These are phyloP conservation scores for Brachypodius melanocephalos DNA, from an alignment of 2,113 vertebrate genomes.

Conservation along the genomic window DNA sequence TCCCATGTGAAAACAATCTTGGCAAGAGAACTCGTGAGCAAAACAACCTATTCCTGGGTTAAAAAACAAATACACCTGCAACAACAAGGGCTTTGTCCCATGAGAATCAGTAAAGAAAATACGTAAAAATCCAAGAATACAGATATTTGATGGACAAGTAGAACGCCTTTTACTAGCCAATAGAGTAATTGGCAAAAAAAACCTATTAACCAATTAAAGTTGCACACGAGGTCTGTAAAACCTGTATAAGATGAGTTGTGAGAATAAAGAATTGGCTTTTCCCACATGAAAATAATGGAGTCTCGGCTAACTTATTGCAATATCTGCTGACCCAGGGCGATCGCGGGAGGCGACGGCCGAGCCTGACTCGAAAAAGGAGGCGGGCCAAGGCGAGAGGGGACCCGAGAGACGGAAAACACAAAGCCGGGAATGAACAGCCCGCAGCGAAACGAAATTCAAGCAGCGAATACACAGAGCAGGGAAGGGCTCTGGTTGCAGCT, in stretches of 20 bases:
- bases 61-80: neutral
- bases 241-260: neutral
- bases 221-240: neutral
- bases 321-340: too few species aligned
- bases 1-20: neutral
- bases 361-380: too few species aligned
- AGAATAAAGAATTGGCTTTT: neutral
- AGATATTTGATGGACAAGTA: neutral
- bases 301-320: neutral
- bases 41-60: neutral
- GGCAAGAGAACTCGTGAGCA: neutral
- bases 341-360: too few species aligned
- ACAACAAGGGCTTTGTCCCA: neutral
- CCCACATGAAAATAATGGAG: neutral
- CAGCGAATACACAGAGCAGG: too few species aligned
- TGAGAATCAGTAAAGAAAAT: neutral
- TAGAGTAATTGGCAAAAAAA: neutral
- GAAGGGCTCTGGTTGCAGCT: too few species aligned
- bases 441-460: too few species aligned
- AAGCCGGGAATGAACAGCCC: too few species aligned
- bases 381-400: too few species aligned
- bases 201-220: neutral
- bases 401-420: too few species aligned
- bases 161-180: neutral
- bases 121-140: neutral